Conservation (phyloP, 2,888 invertebrate species). For the Trachelus troglodyta region DNA sequence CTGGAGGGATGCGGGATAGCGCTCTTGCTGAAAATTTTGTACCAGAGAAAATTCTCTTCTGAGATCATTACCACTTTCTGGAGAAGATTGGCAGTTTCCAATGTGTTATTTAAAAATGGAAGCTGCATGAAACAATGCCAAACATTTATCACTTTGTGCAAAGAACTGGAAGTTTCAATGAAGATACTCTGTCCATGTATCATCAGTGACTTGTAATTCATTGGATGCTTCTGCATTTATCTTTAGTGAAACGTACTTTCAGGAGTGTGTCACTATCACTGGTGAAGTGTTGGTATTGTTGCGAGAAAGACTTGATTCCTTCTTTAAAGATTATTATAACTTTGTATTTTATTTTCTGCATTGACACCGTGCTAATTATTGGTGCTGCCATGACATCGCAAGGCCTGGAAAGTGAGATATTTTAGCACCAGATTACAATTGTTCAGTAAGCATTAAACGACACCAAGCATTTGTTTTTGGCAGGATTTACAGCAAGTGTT, state of each 20-base stretch:
- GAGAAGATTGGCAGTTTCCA: neutral
- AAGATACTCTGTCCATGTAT: neutral
- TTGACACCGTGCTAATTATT: neutral
- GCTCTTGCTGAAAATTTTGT: neutral
- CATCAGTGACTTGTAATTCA: neutral
- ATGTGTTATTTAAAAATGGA: neutral
- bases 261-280: neutral
- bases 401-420: neutral
- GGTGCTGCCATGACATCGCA: constrained; percentile 12
- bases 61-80: neutral
- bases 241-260: neutral
- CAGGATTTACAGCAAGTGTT: neutral
- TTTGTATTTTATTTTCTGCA: neutral
- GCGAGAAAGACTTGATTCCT: neutral
- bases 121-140: neutral
- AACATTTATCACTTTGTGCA: neutral
- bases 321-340: neutral
- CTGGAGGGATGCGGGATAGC: constrained; percentile 23
- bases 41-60: neutral
- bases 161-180: neutral
- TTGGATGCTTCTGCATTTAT: neutral
- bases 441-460: constrained; percentile 30
- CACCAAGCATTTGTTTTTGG: neutral
- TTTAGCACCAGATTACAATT: constrained; percentile 14
- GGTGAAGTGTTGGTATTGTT: neutral